Evolutionary conservation across 2,888 invertebrate species (phyloP).

Genomic region (Chrysopilus asiliformis): DNA sequence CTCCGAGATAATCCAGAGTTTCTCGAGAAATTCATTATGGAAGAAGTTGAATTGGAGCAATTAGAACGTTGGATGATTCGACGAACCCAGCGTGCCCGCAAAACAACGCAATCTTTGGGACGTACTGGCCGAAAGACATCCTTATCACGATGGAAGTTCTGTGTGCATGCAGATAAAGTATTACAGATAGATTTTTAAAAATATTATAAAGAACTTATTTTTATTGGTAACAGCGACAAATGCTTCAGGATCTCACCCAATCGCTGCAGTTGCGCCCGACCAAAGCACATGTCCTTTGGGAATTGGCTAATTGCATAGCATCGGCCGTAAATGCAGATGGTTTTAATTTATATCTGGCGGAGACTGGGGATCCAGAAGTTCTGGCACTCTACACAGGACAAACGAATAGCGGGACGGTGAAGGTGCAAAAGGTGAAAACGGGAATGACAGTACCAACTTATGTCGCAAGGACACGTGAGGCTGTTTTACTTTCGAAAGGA

Average conservation of each 20-base stretch:
- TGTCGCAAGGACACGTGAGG: slow-evolving; percentile 37
- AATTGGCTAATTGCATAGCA: slow-evolving; percentile 50
- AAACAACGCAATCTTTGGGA: slow-evolving; percentile 21
- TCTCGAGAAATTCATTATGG: slow-evolving; percentile 49
- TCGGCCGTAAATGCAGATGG: slow-evolving; percentile 53
- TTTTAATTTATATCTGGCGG: slow-evolving; percentile 45
- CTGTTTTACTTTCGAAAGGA: slow-evolving; percentile 36
- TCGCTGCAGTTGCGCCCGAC: slow-evolving; percentile 46
- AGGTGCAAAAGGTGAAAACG: slow-evolving; percentile 19
- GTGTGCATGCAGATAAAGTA: slow-evolving; percentile 52
- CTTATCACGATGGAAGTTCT: slow-evolving; percentile 43
- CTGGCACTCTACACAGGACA: slow-evolving; percentile 32
- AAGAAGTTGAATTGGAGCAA: slow-evolving; percentile 47
- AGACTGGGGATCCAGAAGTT: slow-evolving; percentile 33
- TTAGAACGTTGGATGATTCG: slow-evolving; percentile 52
- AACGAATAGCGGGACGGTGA: slow-evolving; percentile 25
- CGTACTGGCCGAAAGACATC: slow-evolving; percentile 39
- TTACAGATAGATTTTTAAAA: no score
- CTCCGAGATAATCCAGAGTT: slow-evolving; percentile 49
- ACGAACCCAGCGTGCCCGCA: slow-evolving; percentile 39
- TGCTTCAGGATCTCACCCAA: slow-evolving; percentile 46
- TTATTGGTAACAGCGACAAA: no score
- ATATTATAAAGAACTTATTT: no score
- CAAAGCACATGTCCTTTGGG: slow-evolving; percentile 50
- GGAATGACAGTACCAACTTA: slow-evolving; percentile 23